phyloP scores from a whole-genome alignment of 2,113 vertebrate genomes.

The Phaethon lepturus region DNA sequence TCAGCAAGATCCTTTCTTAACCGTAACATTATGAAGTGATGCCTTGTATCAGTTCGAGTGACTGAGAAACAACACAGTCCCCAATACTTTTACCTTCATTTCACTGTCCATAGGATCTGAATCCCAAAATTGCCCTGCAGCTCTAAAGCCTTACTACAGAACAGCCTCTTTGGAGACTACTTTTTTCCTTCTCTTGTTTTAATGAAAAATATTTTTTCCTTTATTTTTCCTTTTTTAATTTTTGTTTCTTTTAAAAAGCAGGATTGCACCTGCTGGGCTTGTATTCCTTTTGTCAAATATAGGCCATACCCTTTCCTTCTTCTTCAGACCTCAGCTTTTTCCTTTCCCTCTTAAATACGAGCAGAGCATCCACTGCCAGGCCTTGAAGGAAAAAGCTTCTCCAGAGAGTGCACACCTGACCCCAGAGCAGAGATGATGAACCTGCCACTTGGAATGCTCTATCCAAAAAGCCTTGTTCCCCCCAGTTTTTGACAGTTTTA shows the following conservation, averaged over 20 bases:
- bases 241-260: neutral
- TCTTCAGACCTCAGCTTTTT: neutral
- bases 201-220: neutral
- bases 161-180: neutral
- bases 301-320: neutral
- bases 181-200: neutral
- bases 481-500: constrained; percentile 15
- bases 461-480: neutral
- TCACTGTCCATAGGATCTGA: neutral
- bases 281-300: neutral
- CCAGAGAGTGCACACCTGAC: neutral
- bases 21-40: neutral
- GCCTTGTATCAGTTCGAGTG: neutral
- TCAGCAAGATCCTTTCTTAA: neutral
- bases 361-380: constrained; percentile 5
- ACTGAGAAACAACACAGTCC: neutral
- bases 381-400: constrained; percentile 21
- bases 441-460: constrained; percentile 12
- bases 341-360: neutral
- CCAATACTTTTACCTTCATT: neutral
- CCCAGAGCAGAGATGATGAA: constrained; percentile 16
- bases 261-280: neutral
- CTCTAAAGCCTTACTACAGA: neutral
- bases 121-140: neutral
- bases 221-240: too few relatives aligned